Base-by-base conservation (phyloP, 2,113 vertebrate species). In the Ceyx margarethae region DNA sequence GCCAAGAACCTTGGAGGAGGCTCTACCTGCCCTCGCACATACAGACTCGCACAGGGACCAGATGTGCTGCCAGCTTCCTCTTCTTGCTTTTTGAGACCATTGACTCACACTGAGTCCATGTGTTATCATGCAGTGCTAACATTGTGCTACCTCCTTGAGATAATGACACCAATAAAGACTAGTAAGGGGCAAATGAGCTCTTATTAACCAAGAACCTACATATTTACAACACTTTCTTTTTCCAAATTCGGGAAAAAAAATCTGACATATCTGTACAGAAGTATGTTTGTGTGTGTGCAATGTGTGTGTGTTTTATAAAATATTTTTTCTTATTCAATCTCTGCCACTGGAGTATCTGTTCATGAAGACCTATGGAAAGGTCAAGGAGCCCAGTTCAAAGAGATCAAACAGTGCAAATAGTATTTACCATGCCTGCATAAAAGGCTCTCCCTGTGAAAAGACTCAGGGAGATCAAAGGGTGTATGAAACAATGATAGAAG, bases 201-300 rank as follows among this genome's bases (percentile, higher is more conserved):
- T 64, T 68, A 42, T 18, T 69, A 42, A 58, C 25, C 8, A 73
- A 60, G 13, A 23, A 40, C 17, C 15, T 43, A n/a, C 7, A 29
- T 1, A 19, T 42, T 57, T 64, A 65, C 15, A 43, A 25, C 13
- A 2, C 4, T 81, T 81, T 74, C 40, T 75, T 81, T 74, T 43
- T 75, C 22, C 45, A 61, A 82, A 48, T 12, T 61, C 51, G 65
- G 45, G 45, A 80, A 48, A 6, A 72, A 61, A 89, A 75, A 5
- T 18, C 17, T 51, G 22, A 23, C 3, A 2, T 14, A 12, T 67
- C 23, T 88, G 4, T n/a, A 14, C 5, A 25, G 12, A 35, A 10
- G 17, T 2, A 1, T 8, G 3, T 35, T 43, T 29, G 9, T 8
- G 3, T 29, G 15, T 23, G 3, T 9, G 9, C 37, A 37, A 37